phyloP scores from a whole-genome alignment of 2,113 vertebrate species.

The Marcusenius ussheri region DNA sequence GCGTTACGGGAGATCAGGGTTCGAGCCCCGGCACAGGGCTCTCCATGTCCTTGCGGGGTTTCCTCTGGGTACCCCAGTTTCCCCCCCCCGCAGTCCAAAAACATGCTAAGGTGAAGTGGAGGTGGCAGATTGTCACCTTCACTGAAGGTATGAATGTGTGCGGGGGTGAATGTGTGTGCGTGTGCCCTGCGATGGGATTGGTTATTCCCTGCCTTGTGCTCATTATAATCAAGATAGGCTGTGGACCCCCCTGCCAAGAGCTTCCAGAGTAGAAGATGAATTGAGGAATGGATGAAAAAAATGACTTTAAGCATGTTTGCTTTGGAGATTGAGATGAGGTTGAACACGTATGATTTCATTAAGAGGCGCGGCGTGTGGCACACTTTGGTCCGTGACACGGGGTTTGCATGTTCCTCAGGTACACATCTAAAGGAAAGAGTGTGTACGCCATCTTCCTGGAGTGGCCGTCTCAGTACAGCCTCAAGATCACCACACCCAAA shows the following conservation, averaged over 20 bases:
- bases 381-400: neutral
- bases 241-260: neutral
- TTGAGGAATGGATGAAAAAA: neutral
- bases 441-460: slow-evolving; percentile 66
- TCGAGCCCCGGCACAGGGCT: neutral
- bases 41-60: neutral
- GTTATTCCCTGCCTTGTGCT: neutral
- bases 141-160: neutral
- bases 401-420: slow-evolving; percentile 51
- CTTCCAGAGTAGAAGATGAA: neutral
- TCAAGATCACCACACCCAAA: slow-evolving; percentile 52
- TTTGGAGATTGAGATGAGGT: neutral
- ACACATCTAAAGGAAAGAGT: slow-evolving; percentile 55
- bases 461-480: slow-evolving; percentile 50
- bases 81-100: neutral
- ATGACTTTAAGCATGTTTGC: neutral
- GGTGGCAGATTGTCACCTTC: neutral
- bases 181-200: neutral
- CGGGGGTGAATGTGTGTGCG: neutral
- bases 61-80: neutral
- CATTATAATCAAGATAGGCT: neutral
- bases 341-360: neutral
- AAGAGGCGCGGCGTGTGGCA: no score
- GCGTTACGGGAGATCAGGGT: neutral
- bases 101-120: neutral